phyloP scores from a whole-genome alignment of 2,113 vertebrate species.

The Sylvietta virens region DNA sequence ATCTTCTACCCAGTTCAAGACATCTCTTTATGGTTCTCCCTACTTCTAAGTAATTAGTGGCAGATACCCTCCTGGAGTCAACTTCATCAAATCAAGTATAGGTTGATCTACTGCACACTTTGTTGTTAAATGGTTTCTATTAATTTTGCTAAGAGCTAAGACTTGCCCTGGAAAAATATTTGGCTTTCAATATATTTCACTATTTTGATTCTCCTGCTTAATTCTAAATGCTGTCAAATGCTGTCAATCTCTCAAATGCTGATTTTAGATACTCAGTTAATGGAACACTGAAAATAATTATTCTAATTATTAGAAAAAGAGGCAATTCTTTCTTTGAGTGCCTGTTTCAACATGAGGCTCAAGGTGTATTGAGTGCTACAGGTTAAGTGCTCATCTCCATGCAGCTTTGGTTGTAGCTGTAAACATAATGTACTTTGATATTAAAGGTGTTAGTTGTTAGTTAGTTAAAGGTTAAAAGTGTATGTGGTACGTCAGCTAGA shows the following conservation, averaged over 20 bases:
- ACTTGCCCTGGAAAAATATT: not conserved
- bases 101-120: not conserved
- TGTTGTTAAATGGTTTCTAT: not conserved
- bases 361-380: not conserved
- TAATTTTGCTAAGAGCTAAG: not conserved
- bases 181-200: not conserved
- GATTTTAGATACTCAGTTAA: not conserved
- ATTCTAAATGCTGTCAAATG: not conserved
- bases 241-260: not conserved
- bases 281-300: not conserved
- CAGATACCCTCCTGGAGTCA: not conserved
- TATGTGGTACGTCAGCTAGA: not conserved
- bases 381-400: not conserved
- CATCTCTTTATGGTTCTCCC: not conserved
- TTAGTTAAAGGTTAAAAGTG: not conserved
- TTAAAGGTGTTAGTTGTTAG: not conserved
- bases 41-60: not conserved
- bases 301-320: not conserved
- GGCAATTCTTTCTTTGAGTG: not conserved
- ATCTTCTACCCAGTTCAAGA: not conserved
- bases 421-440: not conserved
- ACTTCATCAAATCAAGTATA: not conserved
- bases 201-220: not conserved
- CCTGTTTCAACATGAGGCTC: not conserved
- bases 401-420: not conserved